phyloP scores from a whole-genome alignment of 2,888 invertebrate genomes.

The Synanthedon vespiformis region DNA sequence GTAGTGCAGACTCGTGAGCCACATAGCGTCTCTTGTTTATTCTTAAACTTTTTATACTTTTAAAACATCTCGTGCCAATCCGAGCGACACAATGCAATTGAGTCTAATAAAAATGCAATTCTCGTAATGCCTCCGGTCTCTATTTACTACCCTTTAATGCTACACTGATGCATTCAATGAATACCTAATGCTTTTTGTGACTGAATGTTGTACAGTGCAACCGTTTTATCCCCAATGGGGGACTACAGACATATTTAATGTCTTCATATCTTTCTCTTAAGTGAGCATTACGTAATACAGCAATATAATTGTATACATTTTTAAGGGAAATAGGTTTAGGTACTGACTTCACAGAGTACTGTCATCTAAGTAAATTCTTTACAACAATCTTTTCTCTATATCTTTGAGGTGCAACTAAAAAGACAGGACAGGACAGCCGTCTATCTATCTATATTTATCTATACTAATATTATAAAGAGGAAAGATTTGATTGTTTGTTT shows the following conservation, averaged over 20 bases:
- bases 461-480: too few species aligned
- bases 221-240: slow-evolving; percentile 12
- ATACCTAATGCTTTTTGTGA: slow-evolving; percentile 46
- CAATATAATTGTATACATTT: too few species aligned
- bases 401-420: too few species aligned
- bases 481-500: too few species aligned
- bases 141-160: slow-evolving; percentile 32
- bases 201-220: slow-evolving; percentile 30
- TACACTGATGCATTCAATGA: slow-evolving; percentile 38
- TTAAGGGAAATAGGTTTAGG: too few species aligned
- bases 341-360: too few species aligned
- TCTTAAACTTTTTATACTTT: background rate
- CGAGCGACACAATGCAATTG: slow-evolving; percentile 31
- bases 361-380: too few species aligned
- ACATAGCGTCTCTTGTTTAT: background rate
- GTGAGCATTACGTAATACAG: too few species aligned
- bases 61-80: slow-evolving; percentile 6
- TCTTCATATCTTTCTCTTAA: background rate
- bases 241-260: slow-evolving; percentile 2
- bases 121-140: slow-evolving; percentile 42
- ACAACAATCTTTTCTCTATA: too few species aligned
- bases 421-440: too few species aligned
- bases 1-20: too few species aligned
- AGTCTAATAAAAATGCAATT: slow-evolving; percentile 54
- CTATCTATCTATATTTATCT: too few species aligned